Percentiles rank a stretch among this genome's conserved stretches.
phyloP scores from a whole-genome alignment of 1,140 invertebrate species.

The Temnothorax nylanderi region DNA sequence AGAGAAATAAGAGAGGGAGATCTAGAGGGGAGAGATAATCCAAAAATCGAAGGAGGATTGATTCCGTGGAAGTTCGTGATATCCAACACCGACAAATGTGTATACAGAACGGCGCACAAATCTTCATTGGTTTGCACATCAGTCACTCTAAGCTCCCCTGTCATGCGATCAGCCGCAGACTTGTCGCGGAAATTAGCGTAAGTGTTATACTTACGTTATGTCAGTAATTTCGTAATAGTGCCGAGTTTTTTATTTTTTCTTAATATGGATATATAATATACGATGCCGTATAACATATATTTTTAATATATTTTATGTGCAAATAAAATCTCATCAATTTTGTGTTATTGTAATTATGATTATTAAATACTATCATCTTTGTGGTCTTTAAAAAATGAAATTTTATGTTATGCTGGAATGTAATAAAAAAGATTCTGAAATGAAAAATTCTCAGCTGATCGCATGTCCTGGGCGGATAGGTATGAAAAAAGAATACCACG shows the following conservation, averaged over 20 bases:
- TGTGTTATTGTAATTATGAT: not conserved
- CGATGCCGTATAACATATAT: too few relatives aligned
- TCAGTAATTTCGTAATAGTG: not conserved
- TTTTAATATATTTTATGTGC: not conserved
- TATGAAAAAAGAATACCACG: not conserved
- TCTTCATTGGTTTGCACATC: constrained; percentile 40
- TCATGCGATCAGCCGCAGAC: constrained; percentile 3
- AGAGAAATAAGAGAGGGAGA: not conserved
- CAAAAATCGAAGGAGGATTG: constrained; percentile 32
- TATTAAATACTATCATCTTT: not conserved
- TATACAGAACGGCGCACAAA: constrained; percentile 6
- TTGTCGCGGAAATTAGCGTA: constrained; percentile 20
- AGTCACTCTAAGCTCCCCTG: constrained; percentile 7
- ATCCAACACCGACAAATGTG: constrained; percentile 13
- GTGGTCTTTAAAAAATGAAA: not conserved
- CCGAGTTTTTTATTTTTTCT: not conserved
- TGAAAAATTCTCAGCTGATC: not conserved
- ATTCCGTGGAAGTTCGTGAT: constrained; percentile 38
- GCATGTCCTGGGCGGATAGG: not conserved
- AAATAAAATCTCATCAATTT: not conserved
- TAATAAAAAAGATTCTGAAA: not conserved
- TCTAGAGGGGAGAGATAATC: not conserved
- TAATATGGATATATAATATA: not conserved
- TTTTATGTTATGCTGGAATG: not conserved
- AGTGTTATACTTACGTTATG: not conserved